Evolutionary conservation across 1,140 invertebrate species (phyloP).

Genomic region (Conus betulinus): DNA sequence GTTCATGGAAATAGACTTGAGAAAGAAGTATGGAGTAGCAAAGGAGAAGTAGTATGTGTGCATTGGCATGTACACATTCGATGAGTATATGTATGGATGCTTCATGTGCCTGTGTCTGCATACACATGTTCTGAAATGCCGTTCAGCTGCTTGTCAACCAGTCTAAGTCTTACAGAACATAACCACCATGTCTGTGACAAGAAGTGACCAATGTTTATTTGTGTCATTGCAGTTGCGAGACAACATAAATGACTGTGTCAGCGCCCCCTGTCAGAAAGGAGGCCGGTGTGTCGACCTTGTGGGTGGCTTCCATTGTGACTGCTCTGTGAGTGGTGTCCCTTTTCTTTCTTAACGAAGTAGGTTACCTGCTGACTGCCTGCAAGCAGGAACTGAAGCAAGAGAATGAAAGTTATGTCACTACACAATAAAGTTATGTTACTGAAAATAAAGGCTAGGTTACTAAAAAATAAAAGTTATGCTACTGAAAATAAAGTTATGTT

Average conservation of each 20-base stretch:
- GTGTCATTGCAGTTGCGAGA: constrained; percentile 39
- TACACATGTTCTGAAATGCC: neutral
- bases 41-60: neutral
- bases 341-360: no score
- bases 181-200: neutral
- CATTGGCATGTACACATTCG: neutral
- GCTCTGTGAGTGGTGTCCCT: constrained; percentile 36
- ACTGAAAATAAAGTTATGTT: no score
- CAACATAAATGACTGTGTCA: constrained; percentile 58
- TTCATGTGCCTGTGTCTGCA: neutral
- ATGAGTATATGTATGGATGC: neutral
- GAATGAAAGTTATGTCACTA: no score
- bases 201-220: neutral
- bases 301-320: constrained; percentile 48
- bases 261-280: constrained; percentile 59
- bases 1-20: no score
- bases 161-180: neutral
- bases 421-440: no score
- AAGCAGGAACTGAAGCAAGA: no score
- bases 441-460: no score
- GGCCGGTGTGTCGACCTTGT: constrained; percentile 59
- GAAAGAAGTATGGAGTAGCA: neutral
- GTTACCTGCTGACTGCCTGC: no score
- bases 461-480: no score
- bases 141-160: neutral